Evolutionary conservation across 1,140 invertebrate genomes (phyloP).

Genomic region (Melanaphis sacchari): DNA sequence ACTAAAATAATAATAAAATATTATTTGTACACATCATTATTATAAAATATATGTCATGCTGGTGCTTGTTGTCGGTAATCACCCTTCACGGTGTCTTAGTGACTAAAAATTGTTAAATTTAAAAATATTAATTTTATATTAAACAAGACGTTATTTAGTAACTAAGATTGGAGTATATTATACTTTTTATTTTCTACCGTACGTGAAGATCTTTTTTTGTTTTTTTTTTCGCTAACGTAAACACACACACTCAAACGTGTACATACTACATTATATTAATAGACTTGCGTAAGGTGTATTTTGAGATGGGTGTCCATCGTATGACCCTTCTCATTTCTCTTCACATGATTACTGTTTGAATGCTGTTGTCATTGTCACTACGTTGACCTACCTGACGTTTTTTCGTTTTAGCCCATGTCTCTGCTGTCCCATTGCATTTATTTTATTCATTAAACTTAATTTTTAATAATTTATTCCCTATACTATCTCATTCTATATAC

Average conservation of each 20-base stretch:
- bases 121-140: background rate
- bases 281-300: background rate
- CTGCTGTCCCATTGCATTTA: background rate
- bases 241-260: background rate
- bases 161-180: background rate
- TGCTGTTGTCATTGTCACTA: background rate
- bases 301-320: background rate
- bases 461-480: background rate
- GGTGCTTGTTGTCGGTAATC: no score
- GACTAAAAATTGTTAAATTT: background rate
- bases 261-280: background rate
- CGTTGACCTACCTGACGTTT: conserved; percentile 25
- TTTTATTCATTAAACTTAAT: background rate
- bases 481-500: background rate
- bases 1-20: background rate
- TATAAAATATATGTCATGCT: no score
- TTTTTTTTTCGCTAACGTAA: background rate
- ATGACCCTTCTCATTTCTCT: background rate
- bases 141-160: background rate
- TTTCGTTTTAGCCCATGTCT: background rate
- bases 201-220: background rate
- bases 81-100: background rate
- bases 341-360: background rate
- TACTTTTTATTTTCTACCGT: background rate
- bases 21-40: no score